Conservation (phyloP, 2,797 vertebrate genomes). For the Micropoecilia bifurca region DNA sequence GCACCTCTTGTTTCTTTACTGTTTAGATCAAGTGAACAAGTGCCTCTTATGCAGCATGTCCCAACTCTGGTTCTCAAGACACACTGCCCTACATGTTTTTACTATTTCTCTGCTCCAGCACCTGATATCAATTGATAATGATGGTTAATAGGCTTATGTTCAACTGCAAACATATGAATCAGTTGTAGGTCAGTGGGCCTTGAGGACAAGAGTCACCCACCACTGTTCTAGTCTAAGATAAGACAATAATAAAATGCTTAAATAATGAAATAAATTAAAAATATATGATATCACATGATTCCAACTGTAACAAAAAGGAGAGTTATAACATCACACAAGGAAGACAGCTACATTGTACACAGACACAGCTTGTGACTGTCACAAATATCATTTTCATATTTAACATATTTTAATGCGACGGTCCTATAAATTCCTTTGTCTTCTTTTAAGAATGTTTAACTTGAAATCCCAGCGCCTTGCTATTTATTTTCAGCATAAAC, state of each 20-base stretch:
- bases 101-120: too few species aligned
- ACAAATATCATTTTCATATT: background rate
- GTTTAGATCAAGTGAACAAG: slow-evolving; percentile 41
- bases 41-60: slow-evolving; percentile 38
- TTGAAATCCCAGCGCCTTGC: background rate
- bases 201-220: slow-evolving; percentile 5
- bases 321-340: background rate
- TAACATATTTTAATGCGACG: background rate
- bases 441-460: background rate
- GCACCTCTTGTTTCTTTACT: slow-evolving; percentile 8
- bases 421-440: background rate
- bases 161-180: too few species aligned
- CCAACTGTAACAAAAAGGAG: background rate
- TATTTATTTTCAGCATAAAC: background rate
- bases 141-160: too few species aligned
- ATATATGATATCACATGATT: background rate
- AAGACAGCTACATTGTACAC: background rate
- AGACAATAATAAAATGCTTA: slow-evolving; percentile 44
- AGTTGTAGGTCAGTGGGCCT: too few species aligned
- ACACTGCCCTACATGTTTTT: too few species aligned
- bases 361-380: background rate
- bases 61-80: too few species aligned
- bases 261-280: background rate
- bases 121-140: too few species aligned
- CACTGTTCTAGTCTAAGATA: slow-evolving; percentile 28